Evolutionary conservation across 1,140 invertebrate genomes (phyloP), one percentile per base, ranked within the genome.

Genomic region (Yoshiicerus persimilis): DNA sequence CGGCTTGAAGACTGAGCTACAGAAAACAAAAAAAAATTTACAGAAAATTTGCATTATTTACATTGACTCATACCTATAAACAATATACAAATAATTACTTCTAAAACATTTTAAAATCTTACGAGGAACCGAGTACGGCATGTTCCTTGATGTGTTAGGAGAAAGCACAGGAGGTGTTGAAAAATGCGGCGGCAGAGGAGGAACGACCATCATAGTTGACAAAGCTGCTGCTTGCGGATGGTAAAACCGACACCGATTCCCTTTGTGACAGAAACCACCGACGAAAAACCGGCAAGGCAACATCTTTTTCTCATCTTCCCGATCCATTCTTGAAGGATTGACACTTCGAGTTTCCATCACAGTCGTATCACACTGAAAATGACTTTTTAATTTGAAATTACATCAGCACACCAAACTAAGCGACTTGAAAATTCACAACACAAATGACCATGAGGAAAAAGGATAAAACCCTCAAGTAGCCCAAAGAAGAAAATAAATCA

Each of bases 261-360:
- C 90, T 88, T 84, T 87, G 30, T 88, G 90, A 84, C 90, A 90
- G 36, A 87, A 90, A 4, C 90, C 90, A 47, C 86, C 80, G 0
- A 87, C 47, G 39, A 89, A 90, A 87, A 87, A 90, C 11, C 89
- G 88, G 80, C 90, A 91, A 13, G 90, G 90, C 13, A 91, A 84
- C 90, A 91, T 91, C n/a, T 77, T 87, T 66, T 89, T 89, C 62
- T 91, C 90, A 41, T 91, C 90, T 23, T 91, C 90, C 0, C 89
- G 87, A 80, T 88, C 87, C 25, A 86, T 39, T n/a, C 87, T 84
- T 1, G 75, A 23, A 0, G 87, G 84, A 34, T 84, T 88, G 23
- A 38, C 41, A 23, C 25, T 38, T 13, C 38, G 32, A n/a, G 30
- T 86, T 66, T 86, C 85, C 47, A 86, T 86, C 32, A 32, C 10